These are phyloP conservation scores for Chrysogorgia sp. DNA, from an alignment of 92 coral and sea anemone genomes.

Conservation along the genomic window DNA sequence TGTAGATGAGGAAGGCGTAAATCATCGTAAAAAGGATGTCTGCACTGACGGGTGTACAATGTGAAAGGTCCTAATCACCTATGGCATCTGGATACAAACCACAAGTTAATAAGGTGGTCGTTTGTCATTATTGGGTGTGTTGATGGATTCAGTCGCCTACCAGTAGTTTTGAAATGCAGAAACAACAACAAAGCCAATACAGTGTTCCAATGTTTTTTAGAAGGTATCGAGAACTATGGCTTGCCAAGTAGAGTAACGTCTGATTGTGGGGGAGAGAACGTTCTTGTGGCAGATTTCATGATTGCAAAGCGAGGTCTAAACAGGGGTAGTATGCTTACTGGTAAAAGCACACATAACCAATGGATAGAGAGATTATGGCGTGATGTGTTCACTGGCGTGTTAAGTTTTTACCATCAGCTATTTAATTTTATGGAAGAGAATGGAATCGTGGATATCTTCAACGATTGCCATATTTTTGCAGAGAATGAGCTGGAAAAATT, in stretches of 20 bases:
- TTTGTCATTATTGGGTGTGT: conserved; percentile 42
- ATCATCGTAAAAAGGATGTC: conserved; percentile 55
- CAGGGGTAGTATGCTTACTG: conserved; percentile 47
- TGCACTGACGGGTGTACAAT: conserved; percentile 48
- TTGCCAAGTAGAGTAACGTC: conserved; percentile 18
- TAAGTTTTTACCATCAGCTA: conserved; percentile 42
- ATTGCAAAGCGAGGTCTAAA: conserved; percentile 28
- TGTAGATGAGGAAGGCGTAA: conserved; percentile 58
- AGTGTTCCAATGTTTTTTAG: conserved; percentile 40
- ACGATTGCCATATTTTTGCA: conserved; percentile 66
- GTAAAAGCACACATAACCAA: too few species aligned
- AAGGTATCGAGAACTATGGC: conserved; percentile 40
- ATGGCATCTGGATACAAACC: conserved; percentile 44
- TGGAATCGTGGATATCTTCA: conserved; percentile 55
- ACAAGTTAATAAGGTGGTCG: conserved; percentile 48
- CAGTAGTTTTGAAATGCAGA: conserved; percentile 35
- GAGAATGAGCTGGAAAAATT: conserved; percentile 8
- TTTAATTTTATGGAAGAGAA: conserved; percentile 62
- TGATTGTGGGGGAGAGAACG: conserved; percentile 30
- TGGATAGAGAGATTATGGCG: conserved; percentile 33
- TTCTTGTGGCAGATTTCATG: conserved; percentile 40
- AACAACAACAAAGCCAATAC: conserved; percentile 47
- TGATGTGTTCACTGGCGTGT: conserved; percentile 39
- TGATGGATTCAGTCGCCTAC: conserved; percentile 27
- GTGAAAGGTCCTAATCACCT: too few species aligned